Evolutionary conservation across 92 coral and sea anemone genomes (phyloP).

Genomic region (Umimayanthus kanabou): DNA sequence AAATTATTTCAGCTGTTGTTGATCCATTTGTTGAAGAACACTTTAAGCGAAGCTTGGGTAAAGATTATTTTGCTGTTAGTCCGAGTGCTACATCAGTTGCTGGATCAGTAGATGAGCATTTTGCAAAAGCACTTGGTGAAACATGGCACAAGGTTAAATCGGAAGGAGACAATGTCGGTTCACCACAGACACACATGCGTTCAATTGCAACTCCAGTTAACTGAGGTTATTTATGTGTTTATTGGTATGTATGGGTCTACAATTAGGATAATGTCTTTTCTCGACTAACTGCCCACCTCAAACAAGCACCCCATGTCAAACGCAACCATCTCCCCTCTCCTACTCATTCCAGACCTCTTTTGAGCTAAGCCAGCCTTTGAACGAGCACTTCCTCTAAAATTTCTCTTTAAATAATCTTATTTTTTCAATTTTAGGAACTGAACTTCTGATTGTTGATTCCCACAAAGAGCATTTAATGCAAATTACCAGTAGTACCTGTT

Average conservation of each 20-base stretch:
- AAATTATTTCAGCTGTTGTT: constrained; percentile 76
- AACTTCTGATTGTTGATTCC: too few relatives aligned
- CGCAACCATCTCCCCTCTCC: not conserved
- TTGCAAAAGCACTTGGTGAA: constrained; percentile 96
- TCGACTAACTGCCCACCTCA: not conserved
- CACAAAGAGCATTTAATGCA: not conserved
- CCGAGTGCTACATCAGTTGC: constrained; percentile 76
- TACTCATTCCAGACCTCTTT: too few relatives aligned
- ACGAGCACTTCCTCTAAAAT: not conserved
- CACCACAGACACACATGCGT: constrained; percentile 65
- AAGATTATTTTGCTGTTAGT: constrained; percentile 88
- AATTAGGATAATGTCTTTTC: not conserved
- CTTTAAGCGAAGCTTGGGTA: constrained; percentile 93
- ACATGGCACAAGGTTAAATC: constrained; percentile 80
- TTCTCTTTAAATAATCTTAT: too few relatives aligned
- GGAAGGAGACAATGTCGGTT: constrained; percentile 45
- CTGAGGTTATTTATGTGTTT: constrained; percentile 20
- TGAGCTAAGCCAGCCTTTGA: not conserved
- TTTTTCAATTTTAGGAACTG: not conserved
- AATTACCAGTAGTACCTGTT: too few relatives aligned
- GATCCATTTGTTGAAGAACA: constrained; percentile 99
- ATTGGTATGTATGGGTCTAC: not conserved
- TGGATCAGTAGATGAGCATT: constrained; percentile 99
- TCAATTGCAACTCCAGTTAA: constrained; percentile 82
- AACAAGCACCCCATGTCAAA: not conserved